phyloP scores from a whole-genome alignment of 2,113 vertebrate genomes.

The Eublepharis macularius region DNA sequence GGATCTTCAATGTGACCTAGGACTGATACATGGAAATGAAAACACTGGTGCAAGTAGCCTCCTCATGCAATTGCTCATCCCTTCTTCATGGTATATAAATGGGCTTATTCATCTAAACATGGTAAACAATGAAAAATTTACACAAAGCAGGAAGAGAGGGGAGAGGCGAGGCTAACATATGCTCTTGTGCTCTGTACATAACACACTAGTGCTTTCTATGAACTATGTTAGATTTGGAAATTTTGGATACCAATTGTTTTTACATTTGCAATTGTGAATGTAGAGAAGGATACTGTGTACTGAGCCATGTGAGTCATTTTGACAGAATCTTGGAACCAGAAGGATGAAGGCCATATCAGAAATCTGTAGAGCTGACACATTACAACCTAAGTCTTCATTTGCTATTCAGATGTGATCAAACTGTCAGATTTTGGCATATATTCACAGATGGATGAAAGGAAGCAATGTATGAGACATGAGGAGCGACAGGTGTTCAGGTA shows the following conservation, averaged over 20 bases:
- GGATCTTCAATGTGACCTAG: no score
- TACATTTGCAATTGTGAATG: neutral
- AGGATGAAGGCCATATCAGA: neutral
- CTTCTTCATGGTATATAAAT: neutral
- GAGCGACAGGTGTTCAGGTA: neutral
- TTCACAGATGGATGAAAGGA: neutral
- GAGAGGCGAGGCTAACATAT: neutral
- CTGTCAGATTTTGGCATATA: neutral
- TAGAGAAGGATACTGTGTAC: neutral
- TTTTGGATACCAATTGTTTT: neutral
- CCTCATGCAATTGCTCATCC: neutral
- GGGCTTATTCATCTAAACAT: neutral
- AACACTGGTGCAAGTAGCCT: neutral
- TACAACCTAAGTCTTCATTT: neutral
- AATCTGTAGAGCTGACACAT: neutral
- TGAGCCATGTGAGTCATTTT: neutral
- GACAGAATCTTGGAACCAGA: neutral
- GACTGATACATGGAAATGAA: no score
- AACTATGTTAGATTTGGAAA: neutral
- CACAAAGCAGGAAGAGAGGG: neutral
- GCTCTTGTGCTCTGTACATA: neutral
- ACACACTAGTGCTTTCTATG: neutral
- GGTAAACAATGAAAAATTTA: neutral
- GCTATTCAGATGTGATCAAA: neutral
- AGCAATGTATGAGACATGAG: neutral